A percentile compares a stretch with the other conserved stretches of the same genome.
Evolutionary conservation across 2,888 invertebrate species (phyloP).

Genomic region (Lycia hirtaria): DNA sequence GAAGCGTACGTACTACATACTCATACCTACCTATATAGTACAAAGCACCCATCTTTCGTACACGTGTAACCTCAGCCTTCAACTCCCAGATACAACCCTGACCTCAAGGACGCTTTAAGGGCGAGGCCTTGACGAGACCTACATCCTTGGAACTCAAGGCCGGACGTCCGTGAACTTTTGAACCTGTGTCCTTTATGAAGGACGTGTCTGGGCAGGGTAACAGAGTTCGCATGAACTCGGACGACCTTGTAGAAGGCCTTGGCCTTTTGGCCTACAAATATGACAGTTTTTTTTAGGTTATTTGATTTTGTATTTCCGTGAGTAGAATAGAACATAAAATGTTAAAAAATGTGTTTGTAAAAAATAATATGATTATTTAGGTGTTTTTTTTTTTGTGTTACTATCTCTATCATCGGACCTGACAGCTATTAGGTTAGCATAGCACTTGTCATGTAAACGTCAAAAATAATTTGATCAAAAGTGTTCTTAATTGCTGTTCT

Average conservation of each 20-base stretch:
- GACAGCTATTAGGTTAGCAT: neutral
- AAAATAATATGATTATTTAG: too few species aligned
- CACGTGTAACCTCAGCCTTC: slow-evolving; percentile 16
- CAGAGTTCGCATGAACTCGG: slow-evolving; percentile 18
- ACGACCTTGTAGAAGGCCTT: slow-evolving; percentile 13
- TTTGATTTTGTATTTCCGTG: neutral
- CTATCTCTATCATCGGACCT: neutral
- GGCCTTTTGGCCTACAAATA: slow-evolving; percentile 6
- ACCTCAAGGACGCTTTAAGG: slow-evolving; percentile 13
- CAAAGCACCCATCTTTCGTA: neutral
- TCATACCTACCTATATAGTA: neutral
- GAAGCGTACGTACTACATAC: neutral
- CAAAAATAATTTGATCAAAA: slow-evolving; percentile 19
- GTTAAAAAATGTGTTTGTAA: too few species aligned
- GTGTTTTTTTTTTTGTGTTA: neutral
- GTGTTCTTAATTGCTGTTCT: slow-evolving; percentile 9
- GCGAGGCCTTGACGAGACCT: neutral
- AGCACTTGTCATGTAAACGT: neutral
- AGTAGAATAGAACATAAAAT: too few species aligned
- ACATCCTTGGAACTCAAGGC: slow-evolving; percentile 5
- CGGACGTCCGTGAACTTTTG: slow-evolving; percentile 15
- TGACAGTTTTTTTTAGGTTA: neutral
- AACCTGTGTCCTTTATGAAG: slow-evolving; percentile 20
- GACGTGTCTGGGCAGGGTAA: slow-evolving; percentile 7
- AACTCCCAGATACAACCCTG: slow-evolving; percentile 8